Base-by-base conservation (phyloP, 2,797 vertebrate species). In the Aeoliscus strigatus region DNA sequence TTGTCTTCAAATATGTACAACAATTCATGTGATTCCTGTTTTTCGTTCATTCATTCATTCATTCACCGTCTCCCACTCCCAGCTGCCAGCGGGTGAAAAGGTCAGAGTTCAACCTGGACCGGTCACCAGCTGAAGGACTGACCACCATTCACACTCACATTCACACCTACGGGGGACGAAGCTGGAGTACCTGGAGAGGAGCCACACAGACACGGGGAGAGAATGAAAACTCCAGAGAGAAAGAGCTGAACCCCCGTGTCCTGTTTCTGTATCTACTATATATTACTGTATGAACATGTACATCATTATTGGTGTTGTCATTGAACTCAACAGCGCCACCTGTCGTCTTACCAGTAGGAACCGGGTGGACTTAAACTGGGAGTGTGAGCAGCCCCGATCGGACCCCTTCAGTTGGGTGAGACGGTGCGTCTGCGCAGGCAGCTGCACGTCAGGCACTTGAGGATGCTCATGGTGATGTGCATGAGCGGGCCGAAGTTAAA, bases 401-500 rank as follows among this genome's bases (percentile, higher is more conserved):
- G 36, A 35, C 23, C 18, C 44, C 41, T 32, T 89, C 80, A 90
- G 85, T 88, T 82, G 7, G 88, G 87, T 11, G 86, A 89, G 59
- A 91, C 59, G 16, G 92, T 86, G 44, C 87, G 80, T 28, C 87
- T 59, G 1, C 88, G 87, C 65, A 89, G 87, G 72, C 93, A 93
- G 75, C 83, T 88, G 55, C 93, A 93, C 1, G 89, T 92, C 72
- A 97, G 84, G 65, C 90, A 93, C 49, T 86, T 89, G 59, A 94
- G 83, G 60, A 85, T 80, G 64, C 63, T 88, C 66, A 94, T 84
- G 71, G 90, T 86, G 30, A 92, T 77, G 79, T 83, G 86, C 84
- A 96, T 91, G 27, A 95, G 77, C 1, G 86, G 75, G 1, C 92
- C 91, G 0, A 93, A 90, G 53, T 89, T 84, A 76, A 95, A 96